A percentile compares a stretch with the other conserved stretches of the same genome.
phyloP scores from a whole-genome alignment of 2,888 invertebrate genomes.

The Meghimatium bilineatum region DNA sequence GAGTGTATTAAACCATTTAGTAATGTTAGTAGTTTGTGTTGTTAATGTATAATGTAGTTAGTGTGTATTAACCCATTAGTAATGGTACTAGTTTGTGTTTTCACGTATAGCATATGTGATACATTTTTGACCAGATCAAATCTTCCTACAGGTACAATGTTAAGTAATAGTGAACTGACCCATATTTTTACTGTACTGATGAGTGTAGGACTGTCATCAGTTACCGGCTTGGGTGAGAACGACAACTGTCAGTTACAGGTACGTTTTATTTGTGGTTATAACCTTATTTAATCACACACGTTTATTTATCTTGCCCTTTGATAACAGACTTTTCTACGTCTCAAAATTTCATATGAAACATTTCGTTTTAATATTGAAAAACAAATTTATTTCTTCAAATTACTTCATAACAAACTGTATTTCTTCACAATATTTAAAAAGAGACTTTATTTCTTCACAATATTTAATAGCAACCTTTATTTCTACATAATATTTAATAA shows the following conservation, averaged over 20 bases:
- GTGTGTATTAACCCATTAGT: not conserved
- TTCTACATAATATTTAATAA: too few species aligned
- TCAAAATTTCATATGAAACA: not conserved
- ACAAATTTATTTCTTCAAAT: too few species aligned
- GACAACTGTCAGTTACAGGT: constrained; percentile 47
- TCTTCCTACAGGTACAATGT: not conserved
- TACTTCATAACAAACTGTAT: not conserved
- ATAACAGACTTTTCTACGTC: too few species aligned
- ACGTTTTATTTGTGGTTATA: too few species aligned
- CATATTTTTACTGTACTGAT: constrained; percentile 20
- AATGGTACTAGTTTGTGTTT: too few species aligned
- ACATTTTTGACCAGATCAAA: not conserved
- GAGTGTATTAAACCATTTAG: too few species aligned
- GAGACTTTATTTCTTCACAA: not conserved
- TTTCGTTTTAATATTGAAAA: too few species aligned
- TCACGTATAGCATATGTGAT: not conserved
- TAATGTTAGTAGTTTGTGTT: too few species aligned
- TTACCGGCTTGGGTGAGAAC: not conserved
- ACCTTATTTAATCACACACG: too few species aligned
- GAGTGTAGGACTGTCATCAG: constrained; percentile 10
- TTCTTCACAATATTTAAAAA: too few species aligned
- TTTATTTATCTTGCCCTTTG: too few species aligned
- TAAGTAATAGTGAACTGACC: not conserved
- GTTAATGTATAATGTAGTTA: too few species aligned
- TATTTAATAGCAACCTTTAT: not conserved